Base-by-base conservation (phyloP, 2,888 invertebrate genomes). In the Schizaphis graminum region DNA sequence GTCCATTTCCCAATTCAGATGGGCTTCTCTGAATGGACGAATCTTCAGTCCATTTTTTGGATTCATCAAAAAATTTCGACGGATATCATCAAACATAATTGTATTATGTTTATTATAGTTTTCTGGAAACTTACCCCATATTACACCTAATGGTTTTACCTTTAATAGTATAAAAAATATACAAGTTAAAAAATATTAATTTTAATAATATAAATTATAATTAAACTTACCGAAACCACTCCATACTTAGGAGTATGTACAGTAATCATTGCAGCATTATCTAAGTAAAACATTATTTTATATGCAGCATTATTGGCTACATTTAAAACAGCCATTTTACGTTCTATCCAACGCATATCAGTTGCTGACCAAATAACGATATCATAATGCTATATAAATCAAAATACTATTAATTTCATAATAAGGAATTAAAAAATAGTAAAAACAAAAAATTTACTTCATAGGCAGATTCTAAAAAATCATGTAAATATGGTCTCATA, bases 351-450 rank as follows among this genome's bases (percentile, higher is more conserved):
- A 95, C 98, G 99, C 99, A 99, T 99, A 95, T 98, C 98, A 0
- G 99, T 99, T 0, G 99, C 99, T 8, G 99, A 99, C 99, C 99
- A 99, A 95, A 99, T 99, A 0, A 98, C 99, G 95, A 99, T 99
- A 95, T 99, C 99, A 95, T 99, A 99, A 96, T 98, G 96, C 95
- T 96, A 94, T 3, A 95, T 94, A 88, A 77, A 92, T 57, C 47
- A 90, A 85, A 16, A 35, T 86, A 56, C 4, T 94, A 88, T 89
- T 47, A 24, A 56, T 49, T 87, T n/a, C 21, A 47, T 28, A 24
- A 49, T 26, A 21, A 86, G 11, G 10, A 87, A 94, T 21, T 49
- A 94, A 61, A 41, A 57, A 86, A 53, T 7, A 77, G 77, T 77
- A 5, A 41, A 91, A 94, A 91, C 41, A 90, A 84, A 92, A 1